Evolutionary conservation across 2,888 invertebrate species (phyloP).

Genomic region (Sialis lutaria): DNA sequence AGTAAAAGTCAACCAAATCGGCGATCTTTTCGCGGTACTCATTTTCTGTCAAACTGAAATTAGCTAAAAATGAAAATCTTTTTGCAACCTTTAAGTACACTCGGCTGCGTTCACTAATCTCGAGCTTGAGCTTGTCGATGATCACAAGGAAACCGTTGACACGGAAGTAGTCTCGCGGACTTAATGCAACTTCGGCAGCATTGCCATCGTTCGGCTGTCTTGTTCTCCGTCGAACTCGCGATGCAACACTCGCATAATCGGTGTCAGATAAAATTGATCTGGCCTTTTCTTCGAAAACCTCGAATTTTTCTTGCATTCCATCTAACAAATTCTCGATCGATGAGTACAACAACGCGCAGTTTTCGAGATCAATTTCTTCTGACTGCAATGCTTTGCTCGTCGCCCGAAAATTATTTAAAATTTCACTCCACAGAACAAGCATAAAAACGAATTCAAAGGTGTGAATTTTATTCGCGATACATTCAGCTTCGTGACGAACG

Average conservation of each 20-base stretch:
- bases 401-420: not conserved
- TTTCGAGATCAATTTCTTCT: no score
- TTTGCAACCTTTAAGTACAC: not conserved
- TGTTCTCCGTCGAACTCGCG: not conserved
- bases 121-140: not conserved
- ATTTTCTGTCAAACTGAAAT: no score
- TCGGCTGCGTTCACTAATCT: not conserved
- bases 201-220: no score
- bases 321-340: no score
- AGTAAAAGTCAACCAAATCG: no score
- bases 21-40: no score
- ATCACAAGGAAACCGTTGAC: not conserved
- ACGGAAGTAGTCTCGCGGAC: not conserved
- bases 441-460: not conserved
- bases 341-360: no score
- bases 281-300: not conserved
- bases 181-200: no score
- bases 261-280: not conserved
- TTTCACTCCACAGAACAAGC: not conserved
- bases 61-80: no score
- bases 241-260: not conserved
- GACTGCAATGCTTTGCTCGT: no score
- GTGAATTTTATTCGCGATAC: not conserved
- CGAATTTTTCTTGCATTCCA: not conserved
- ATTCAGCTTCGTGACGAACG: no score